Percentiles rank a stretch among this genome's conserved stretches.
Conservation (phyloP, 1,140 invertebrate genomes). For the Drosophila insularis region DNA sequence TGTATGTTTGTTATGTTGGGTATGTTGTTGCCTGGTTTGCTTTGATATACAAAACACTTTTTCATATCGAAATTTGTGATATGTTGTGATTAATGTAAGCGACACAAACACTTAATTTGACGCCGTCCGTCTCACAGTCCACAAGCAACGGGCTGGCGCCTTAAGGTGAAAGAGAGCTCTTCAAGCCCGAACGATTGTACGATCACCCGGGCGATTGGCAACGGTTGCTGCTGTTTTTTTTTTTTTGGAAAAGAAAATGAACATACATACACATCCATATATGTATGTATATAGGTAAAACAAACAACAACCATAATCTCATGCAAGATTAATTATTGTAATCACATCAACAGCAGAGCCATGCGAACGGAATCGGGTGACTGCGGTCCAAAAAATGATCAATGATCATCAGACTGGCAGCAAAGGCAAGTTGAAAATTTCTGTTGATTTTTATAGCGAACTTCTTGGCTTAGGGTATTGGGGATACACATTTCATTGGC, state of each 20-base stretch:
- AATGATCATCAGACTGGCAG: conserved; percentile 61
- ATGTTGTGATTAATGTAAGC: conserved; percentile 81
- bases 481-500: conserved; percentile 80
- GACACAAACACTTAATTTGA: conserved; percentile 83
- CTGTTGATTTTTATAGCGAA: conserved; percentile 76
- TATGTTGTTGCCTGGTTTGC: conserved; percentile 44
- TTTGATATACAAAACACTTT: conserved; percentile 78
- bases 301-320: conserved; percentile 62
- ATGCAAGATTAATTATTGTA: conserved; percentile 81
- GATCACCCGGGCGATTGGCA: conserved; percentile 24
- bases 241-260: neutral
- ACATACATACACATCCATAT: neutral
- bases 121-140: conserved; percentile 43
- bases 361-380: conserved; percentile 48
- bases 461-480: conserved; percentile 36
- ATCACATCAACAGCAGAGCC: conserved; percentile 80
- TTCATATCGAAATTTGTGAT: conserved; percentile 81
- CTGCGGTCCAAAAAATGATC: conserved; percentile 60
- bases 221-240: conserved; percentile 41
- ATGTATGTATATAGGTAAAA: conserved; percentile 18
- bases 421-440: conserved; percentile 33
- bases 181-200: conserved; percentile 21
- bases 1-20: conserved; percentile 13
- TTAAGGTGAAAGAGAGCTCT: conserved; percentile 37
- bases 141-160: conserved; percentile 65